These are phyloP conservation scores for Amphiprion percula DNA, from an alignment of 2,113 vertebrate species.

Conservation along the genomic window DNA sequence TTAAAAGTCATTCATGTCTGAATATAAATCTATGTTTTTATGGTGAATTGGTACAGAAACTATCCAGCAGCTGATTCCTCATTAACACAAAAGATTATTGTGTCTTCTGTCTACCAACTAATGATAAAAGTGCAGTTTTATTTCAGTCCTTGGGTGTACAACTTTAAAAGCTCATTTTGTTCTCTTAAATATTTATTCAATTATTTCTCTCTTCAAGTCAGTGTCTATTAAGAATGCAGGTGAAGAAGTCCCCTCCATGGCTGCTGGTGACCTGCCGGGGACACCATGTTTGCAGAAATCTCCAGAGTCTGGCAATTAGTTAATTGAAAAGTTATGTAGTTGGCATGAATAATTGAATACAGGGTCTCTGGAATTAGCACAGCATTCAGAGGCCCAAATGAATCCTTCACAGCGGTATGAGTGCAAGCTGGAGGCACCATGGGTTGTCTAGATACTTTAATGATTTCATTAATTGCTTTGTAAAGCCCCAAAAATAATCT, in stretches of 20 bases:
- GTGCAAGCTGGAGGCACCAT: neutral
- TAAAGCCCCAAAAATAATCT: constrained; percentile 3
- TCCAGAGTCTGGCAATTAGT: constrained; percentile 77
- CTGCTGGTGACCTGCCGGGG: constrained; percentile 54
- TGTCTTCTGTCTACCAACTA: neutral
- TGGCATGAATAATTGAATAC: constrained; percentile 78
- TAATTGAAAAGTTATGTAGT: constrained; percentile 83
- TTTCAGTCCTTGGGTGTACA: neutral
- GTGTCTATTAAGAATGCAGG: constrained; percentile 64
- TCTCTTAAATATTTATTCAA: constrained; percentile 74
- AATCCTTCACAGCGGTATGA: constrained; percentile 23
- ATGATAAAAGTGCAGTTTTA: neutral
- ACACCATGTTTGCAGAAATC: constrained; percentile 56
- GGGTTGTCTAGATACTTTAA: constrained; percentile 8
- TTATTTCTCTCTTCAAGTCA: constrained; percentile 52
- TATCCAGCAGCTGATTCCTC: neutral
- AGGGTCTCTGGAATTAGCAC: constrained; percentile 65
- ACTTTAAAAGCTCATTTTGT: constrained; percentile 71
- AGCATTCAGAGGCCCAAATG: constrained; percentile 49
- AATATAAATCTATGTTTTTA: neutral
- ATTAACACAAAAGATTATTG: neutral
- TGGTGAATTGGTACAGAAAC: neutral
- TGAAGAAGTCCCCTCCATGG: constrained; percentile 34
- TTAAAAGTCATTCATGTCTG: no score
- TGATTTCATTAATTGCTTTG: neutral